A percentile compares a stretch with the other conserved stretches of the same genome.
These are phyloP conservation scores for Sphaerodactylus townsendi DNA, from an alignment of 2,113 vertebrate genomes.

Conservation along the genomic window DNA sequence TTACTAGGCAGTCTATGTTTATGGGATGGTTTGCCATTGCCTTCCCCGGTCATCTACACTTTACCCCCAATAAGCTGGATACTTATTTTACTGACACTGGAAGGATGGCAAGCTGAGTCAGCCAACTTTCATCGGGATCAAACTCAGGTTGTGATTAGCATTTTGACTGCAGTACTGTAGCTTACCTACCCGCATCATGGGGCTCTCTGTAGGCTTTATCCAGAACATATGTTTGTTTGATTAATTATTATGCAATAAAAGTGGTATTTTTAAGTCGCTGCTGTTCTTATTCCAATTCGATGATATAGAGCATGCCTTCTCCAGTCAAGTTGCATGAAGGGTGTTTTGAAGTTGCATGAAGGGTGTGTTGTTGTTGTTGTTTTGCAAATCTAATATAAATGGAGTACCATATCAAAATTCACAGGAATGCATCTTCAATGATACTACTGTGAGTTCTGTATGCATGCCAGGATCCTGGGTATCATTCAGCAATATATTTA, in stretches of 20 bases:
- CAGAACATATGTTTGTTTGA: not conserved
- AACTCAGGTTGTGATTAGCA: too few species aligned
- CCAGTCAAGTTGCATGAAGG: not conserved
- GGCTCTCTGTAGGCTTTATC: not conserved
- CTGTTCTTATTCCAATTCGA: not conserved
- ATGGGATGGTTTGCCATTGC: too few species aligned
- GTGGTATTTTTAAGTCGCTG: constrained; percentile 4
- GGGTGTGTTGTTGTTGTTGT: not conserved
- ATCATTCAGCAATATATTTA: not conserved
- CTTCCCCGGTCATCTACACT: too few species aligned
- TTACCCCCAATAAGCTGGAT: too few species aligned
- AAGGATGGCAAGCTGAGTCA: too few species aligned
- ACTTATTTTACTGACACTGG: too few species aligned
- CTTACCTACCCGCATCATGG: too few species aligned
- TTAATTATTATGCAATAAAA: not conserved
- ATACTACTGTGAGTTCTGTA: not conserved
- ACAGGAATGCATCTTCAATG: not conserved
- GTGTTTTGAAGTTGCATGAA: too few species aligned
- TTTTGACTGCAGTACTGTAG: too few species aligned
- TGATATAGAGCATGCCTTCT: not conserved
- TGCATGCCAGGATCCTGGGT: not conserved
- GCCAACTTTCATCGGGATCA: too few species aligned
- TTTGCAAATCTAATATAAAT: not conserved
- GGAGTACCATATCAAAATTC: not conserved
- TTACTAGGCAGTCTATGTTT: too few species aligned